phyloP scores from a whole-genome alignment of 1,140 invertebrate genomes.

The Papilio dardanus region DNA sequence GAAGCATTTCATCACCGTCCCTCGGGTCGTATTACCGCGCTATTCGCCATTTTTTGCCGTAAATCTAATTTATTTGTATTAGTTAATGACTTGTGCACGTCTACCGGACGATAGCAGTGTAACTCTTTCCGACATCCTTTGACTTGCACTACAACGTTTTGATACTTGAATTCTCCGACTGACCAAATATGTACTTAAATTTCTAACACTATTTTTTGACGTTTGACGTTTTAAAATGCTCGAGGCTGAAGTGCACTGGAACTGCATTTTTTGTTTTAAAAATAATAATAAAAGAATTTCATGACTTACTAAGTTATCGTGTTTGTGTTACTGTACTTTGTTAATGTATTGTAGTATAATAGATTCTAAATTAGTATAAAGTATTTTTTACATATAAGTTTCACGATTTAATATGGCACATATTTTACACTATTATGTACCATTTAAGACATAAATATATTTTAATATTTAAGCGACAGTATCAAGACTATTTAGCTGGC shows the following conservation, averaged over 20 bases:
- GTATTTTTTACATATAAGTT: too few relatives aligned
- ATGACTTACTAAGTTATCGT: too few relatives aligned
- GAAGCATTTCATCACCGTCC: constrained; percentile 56
- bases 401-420: too few relatives aligned
- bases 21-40: constrained; percentile 67
- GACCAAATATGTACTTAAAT: not conserved
- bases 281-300: too few relatives aligned
- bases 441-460: too few relatives aligned
- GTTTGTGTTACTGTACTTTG: too few relatives aligned
- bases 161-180: constrained; percentile 52
- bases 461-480: constrained; percentile 41
- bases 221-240: not conserved
- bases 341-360: too few relatives aligned
- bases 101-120: constrained; percentile 53
- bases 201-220: not conserved
- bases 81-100: constrained; percentile 80
- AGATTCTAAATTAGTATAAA: too few relatives aligned
- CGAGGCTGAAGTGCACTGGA: not conserved
- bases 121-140: constrained; percentile 68
- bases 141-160: constrained; percentile 45
- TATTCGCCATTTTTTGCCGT: constrained; percentile 75
- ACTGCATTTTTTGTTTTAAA: too few relatives aligned
- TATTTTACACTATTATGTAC: too few relatives aligned
- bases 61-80: constrained; percentile 83
- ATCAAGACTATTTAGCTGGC: constrained; percentile 51